Percentiles rank a stretch among this genome's conserved stretches.
Evolutionary conservation across 1,140 invertebrate species (phyloP).

Genomic region (Solenopsis fugax): DNA sequence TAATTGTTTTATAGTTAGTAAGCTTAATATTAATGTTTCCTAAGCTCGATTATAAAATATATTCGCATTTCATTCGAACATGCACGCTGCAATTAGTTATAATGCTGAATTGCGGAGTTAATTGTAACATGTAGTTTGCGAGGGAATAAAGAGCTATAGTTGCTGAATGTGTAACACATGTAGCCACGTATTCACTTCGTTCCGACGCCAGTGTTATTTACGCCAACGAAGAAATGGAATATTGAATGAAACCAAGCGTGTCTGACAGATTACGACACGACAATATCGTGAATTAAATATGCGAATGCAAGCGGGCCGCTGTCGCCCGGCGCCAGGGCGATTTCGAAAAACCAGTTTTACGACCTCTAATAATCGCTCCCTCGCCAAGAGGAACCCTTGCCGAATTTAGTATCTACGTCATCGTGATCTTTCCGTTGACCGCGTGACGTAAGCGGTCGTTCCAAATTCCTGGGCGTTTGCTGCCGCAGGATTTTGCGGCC

Average conservation of each 20-base stretch:
- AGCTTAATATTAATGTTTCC: not conserved
- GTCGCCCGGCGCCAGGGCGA: slow-evolving; percentile 42
- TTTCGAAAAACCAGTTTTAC: slow-evolving; percentile 39
- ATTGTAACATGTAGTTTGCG: slow-evolving; percentile 26
- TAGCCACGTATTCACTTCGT: not conserved
- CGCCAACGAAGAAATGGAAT: slow-evolving; percentile 45
- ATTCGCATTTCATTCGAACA: not conserved
- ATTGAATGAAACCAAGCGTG: slow-evolving; percentile 61
- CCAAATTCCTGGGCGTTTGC: slow-evolving; percentile 63
- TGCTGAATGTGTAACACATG: not conserved
- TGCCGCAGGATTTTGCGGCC: slow-evolving; percentile 10
- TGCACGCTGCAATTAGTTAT: slow-evolving; percentile 30
- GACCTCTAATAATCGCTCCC: slow-evolving; percentile 34
- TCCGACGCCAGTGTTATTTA: slow-evolving; percentile 37
- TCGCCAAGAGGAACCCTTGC: not conserved
- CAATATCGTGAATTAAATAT: slow-evolving; percentile 59
- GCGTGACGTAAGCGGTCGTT: slow-evolving; percentile 61
- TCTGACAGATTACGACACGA: slow-evolving; percentile 31
- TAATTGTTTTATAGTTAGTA: not conserved
- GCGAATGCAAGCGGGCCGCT: not conserved
- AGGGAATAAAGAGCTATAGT: slow-evolving; percentile 21
- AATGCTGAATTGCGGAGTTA: not conserved
- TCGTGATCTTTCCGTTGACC: slow-evolving; percentile 50
- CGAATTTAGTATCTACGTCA: slow-evolving; percentile 67
- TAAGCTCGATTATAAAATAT: slow-evolving; percentile 16